A percentile compares a stretch with the other conserved stretches of the same genome.
phyloP scores from a whole-genome alignment of 2,888 invertebrate genomes.

The Lapara coniferarum region DNA sequence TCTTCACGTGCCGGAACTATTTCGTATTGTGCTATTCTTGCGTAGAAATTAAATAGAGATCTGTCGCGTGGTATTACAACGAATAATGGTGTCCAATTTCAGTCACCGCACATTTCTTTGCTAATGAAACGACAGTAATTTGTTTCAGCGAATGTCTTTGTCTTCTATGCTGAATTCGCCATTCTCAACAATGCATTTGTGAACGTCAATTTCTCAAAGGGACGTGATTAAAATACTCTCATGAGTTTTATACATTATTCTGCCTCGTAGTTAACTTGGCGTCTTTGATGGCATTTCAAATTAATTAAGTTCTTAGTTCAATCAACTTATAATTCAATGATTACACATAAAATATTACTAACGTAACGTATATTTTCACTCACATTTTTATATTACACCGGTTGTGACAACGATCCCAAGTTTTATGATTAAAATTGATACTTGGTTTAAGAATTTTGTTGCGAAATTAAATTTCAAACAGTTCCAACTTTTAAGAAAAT shows the following conservation, averaged over 20 bases:
- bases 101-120: constrained; percentile 60
- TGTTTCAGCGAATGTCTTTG: constrained; percentile 50
- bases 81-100: constrained; percentile 59
- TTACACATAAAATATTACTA: not conserved
- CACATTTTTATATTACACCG: constrained; percentile 35
- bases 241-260: constrained; percentile 14
- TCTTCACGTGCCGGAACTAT: not conserved
- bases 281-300: not conserved
- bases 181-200: constrained; percentile 39
- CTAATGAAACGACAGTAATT: constrained; percentile 62
- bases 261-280: constrained; percentile 16
- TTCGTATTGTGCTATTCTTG: not conserved
- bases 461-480: constrained; percentile 35
- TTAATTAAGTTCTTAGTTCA: not conserved
- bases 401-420: constrained; percentile 36
- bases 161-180: constrained; percentile 38
- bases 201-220: constrained; percentile 26
- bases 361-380: constrained; percentile 3
- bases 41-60: constrained; percentile 43
- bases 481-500: constrained; percentile 32
- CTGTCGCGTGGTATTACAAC: constrained; percentile 46
- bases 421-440: constrained; percentile 37
- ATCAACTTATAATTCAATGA: too few species aligned
- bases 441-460: constrained; percentile 33
- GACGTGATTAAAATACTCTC: constrained; percentile 28